Evolutionary conservation across 2,113 vertebrate genomes (phyloP), one percentile per base, ranked within the genome.

Genomic region (Echinops telfairi): DNA sequence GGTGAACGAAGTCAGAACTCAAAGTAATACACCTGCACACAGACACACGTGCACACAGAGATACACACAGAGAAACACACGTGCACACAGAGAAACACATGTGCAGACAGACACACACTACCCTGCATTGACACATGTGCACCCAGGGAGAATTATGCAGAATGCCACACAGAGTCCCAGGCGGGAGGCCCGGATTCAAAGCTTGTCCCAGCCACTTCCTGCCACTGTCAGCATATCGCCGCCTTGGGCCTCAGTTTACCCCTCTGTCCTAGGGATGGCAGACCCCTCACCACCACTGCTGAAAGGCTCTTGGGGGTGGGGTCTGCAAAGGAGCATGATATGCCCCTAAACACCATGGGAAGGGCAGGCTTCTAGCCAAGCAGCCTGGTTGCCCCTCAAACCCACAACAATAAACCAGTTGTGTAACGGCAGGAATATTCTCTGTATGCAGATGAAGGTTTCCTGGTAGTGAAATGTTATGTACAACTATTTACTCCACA

Each of bases 391-490:
- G 1, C 6, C 27, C 58, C 3, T 0, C 2, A 12, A 27, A 17
- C 36, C 47, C 53, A 38, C 33, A 8, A 1, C 0, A 1, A 8
- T 1, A 1, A 25, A 3, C n/a, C n/a, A n/a, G n/a, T n/a, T n/a
- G 58, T 0, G 14, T 23, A 4, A 29, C 36, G 11, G 57, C 2
- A 4, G 76, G 27, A 12, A 38, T 0, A 0, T 9, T 1, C 0
- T 2, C 0, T 8, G 27, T 12, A 1, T 0, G 0, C 0, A 25
- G 38, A 7, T 6, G 11, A 4, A 73, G 1, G 0, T 43, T 27
- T 78, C 16, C 76, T 11, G 12, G 9, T 0, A 11, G 29, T n/a
- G 7, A 0, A 27, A 58, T 23, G 57, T 29, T 71, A 78, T 78
- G 2, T 0, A 0, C 27, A 15, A 19, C 33, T 5, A 7, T 40